Base-by-base conservation (phyloP, 2,888 invertebrate species). In the Eristalis tenax region DNA sequence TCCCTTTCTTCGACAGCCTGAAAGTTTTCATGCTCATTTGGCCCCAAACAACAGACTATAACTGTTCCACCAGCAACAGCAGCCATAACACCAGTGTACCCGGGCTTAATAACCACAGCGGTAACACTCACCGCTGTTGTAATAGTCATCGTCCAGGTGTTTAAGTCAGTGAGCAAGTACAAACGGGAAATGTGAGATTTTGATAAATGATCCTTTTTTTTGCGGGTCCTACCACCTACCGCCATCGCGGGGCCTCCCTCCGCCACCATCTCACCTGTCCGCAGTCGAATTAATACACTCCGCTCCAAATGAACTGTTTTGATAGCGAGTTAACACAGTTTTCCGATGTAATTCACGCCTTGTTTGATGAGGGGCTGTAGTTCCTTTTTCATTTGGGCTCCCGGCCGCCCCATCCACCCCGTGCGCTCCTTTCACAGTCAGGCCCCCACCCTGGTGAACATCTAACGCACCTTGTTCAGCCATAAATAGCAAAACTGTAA, bases 171-270 rank as follows among this genome's bases (percentile, higher is more conserved):
- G 50, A 83, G 75, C 83, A 83, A 79, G 61, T 80, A 84, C 77
- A 73, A 87, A 87, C 87, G 83, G 73, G 87, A 83, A 87, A 87
- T 87, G 79, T 77, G 83, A 87, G 87, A 87, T 87, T 87, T 87
- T 87, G 87, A 87, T 83, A 83, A 87, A 87, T 87, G 83, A 87
- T 87, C 87, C 83, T 87, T 87, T 85, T 86, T 77, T 70, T 56
- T 79, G 68, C 15, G n/a, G 35, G 76, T 86, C 85, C 77, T 82
- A 64, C 38, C 76, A 61, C 13, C 65, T 28, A 28, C 15, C 28
- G 43, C 38, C 57, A 65, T 43, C 43, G 13, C n/a, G 23, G 59
- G 59, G n/a, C 50, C 50, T 8, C 50, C 50, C 18, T 8, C 50
- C 18, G 18, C 50, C 50, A 10, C 50, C 50, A 50, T 50, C 50